Percentiles rank a stretch among this genome's conserved stretches.
Evolutionary conservation across 2,888 invertebrate genomes (phyloP).

Genomic region (Andricus curvator): DNA sequence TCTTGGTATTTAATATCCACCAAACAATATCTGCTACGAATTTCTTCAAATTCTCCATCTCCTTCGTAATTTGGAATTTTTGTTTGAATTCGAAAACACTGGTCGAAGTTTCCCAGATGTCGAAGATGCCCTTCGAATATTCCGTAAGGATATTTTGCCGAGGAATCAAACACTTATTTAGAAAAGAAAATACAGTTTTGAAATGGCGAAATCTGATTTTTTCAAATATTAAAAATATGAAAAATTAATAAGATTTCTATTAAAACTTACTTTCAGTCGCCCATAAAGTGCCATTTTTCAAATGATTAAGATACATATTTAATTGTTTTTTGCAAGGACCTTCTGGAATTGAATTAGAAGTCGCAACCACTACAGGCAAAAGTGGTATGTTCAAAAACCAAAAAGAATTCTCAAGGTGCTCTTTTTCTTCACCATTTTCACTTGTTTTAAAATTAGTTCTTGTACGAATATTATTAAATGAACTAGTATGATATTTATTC

Average conservation of each 20-base stretch:
- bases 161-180: slow-evolving; percentile 69
- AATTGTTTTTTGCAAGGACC: slow-evolving; percentile 64
- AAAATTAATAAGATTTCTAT: too few relatives aligned
- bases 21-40: too few relatives aligned
- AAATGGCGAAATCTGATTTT: too few relatives aligned
- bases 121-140: slow-evolving; percentile 65
- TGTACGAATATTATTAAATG: not conserved
- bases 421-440: too few relatives aligned
- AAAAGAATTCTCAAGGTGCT: too few relatives aligned
- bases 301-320: slow-evolving; percentile 59
- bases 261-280: too few relatives aligned
- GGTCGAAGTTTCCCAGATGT: slow-evolving; percentile 63
- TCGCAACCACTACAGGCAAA: slow-evolving; percentile 62
- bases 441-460: too few relatives aligned
- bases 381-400: too few relatives aligned
- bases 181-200: not conserved
- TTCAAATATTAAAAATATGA: too few relatives aligned
- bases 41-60: slow-evolving; percentile 34
- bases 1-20: too few relatives aligned
- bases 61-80: slow-evolving; percentile 45
- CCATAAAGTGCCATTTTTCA: slow-evolving; percentile 40
- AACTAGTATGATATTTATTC: not conserved
- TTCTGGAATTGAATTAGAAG: slow-evolving; percentile 59
- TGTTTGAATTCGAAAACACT: too few relatives aligned
- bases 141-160: slow-evolving; percentile 49